Evolutionary conservation across 2,797 vertebrate species (phyloP), one percentile per base, ranked within the genome.

Genomic region (Rhinogobio ventralis): DNA sequence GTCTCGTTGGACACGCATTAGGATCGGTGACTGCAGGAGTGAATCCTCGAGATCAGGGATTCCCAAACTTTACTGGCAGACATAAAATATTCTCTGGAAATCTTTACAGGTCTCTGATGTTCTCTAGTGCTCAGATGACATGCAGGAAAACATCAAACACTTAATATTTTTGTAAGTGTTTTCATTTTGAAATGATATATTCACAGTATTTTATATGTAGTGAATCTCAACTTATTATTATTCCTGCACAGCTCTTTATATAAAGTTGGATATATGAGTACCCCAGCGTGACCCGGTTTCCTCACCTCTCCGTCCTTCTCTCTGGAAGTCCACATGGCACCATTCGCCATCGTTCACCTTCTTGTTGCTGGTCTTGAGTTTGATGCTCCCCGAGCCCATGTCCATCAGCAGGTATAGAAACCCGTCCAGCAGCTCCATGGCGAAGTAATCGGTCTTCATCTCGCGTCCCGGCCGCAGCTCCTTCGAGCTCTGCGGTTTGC

Each of bases 291-390:
- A 53, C 2, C 19, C 17, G 19, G 6, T n/a, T n/a, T 20, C 19
- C 91, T 93, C 87, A 99, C 97, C 97, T 96, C 96, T 97, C 82
- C 97, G 95, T 0, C 97, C 97, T 8, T 99, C 97, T 53, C 97
- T 94, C 90, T 99, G 97, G 92, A 99, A 97, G 90, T 98, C 97
- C 88, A 98, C 97, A 2, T 98, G 97, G 86, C 97, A 98, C 97
- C 97, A 98, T 64, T 99, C 97, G 1, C 97, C 97, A 0, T 98
- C 97, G 0, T 97, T 99, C 87, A 98, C 97, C 92, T 99, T 99
- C 93, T 97, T 97, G 92, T 96, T 97, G 91, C 96, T 97, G 62
- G 97, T 96, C 88, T 96, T 95, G 84, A 99, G 93, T 91, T 97
- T 97, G 89, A 97, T 95, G 90, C 96, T 96, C 0, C 97, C 97